Conservation (phyloP, 2,113 vertebrate species). For the Seriola rivoliana region DNA sequence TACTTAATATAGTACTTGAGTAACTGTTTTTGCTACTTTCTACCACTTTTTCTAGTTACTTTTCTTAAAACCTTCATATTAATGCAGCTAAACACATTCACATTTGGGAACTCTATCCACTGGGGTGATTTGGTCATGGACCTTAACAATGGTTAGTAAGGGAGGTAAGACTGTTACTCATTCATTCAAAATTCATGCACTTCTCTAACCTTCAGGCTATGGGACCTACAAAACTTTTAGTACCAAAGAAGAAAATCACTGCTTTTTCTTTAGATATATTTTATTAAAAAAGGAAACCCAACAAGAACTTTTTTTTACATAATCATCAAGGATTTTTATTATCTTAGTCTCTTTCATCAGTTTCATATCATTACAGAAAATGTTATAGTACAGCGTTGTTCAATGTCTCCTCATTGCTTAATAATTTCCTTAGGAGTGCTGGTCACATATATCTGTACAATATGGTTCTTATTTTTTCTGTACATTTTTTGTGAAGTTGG, state of each 20-base stretch:
- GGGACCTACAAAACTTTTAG: constrained; percentile 5
- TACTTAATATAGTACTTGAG: background rate
- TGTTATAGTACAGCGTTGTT: constrained; percentile 99
- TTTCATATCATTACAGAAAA: constrained; percentile 99
- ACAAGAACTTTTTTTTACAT: constrained; percentile 90
- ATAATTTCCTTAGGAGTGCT: constrained; percentile 99
- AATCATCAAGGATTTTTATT: constrained; percentile 99
- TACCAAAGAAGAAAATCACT: constrained; percentile 64
- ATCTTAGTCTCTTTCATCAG: constrained; percentile 96
- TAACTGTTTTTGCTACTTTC: background rate
- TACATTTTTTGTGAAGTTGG: constrained; percentile 99
- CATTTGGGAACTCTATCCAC: constrained; percentile 12
- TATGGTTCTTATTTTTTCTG: constrained; percentile 95
- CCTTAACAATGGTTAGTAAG: background rate
- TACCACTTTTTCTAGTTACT: background rate
- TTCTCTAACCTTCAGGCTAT: background rate
- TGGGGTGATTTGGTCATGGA: background rate
- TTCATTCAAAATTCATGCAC: constrained; percentile 15
- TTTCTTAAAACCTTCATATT: too few relatives aligned
- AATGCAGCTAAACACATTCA: background rate
- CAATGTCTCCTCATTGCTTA: constrained; percentile 98
- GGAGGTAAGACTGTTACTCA: background rate
- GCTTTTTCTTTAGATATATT: constrained; percentile 75
- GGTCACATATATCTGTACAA: constrained; percentile 99
- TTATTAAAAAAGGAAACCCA: constrained; percentile 85